Base-by-base conservation (phyloP, 2,888 invertebrate species). In the Sisyra terminalis region DNA sequence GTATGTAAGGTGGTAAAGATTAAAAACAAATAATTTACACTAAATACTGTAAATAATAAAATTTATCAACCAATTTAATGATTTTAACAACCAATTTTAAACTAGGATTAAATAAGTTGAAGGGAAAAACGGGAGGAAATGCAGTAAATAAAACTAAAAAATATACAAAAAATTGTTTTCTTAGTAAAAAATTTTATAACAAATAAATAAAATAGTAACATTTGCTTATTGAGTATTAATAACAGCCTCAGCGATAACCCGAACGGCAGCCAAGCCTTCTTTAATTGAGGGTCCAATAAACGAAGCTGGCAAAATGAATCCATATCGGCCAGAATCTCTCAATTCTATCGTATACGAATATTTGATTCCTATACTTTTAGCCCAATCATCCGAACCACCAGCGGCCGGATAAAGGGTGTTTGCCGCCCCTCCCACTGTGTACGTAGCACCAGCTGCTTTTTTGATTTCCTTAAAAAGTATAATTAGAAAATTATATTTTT, bases 301-400 rank as follows among this genome's bases (percentile, higher is more conserved):
- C 15, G 64, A 64, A 1, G 85, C 78, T 0, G 93, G 92, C 41
- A 93, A 60, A n/a, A 90, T 65, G 57, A 93, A 94, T 2, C 92
- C 93, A 56, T 79, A 76, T 44, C 73, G 69, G 1, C 90, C 90
- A 1, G 73, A 79, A 59, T 92, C 93, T 42, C 87, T 72, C 42
- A 93, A 70, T 65, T 94, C 93, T 44, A 93, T 70, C 1, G 92
- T 92, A 63, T 84, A 93, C 2, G 89, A 64, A 57, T 90, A 93
- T 57, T 88, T 89, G 48, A 93, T 78, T 31, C 74, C 75, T 7
- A 78, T 75, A 1, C 84, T 85, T 60, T 92, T 89, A 6, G 89
- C 92, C 87, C 90, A 93, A 59, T 93, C 92, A 53, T 87, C 86
- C 0, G 86, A 82, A 10, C 85, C 85, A 2, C 87, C 87, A 24